These are phyloP conservation scores for Percopsis transmontana DNA, from an alignment of 2,113 vertebrate genomes.

Conservation along the genomic window DNA sequence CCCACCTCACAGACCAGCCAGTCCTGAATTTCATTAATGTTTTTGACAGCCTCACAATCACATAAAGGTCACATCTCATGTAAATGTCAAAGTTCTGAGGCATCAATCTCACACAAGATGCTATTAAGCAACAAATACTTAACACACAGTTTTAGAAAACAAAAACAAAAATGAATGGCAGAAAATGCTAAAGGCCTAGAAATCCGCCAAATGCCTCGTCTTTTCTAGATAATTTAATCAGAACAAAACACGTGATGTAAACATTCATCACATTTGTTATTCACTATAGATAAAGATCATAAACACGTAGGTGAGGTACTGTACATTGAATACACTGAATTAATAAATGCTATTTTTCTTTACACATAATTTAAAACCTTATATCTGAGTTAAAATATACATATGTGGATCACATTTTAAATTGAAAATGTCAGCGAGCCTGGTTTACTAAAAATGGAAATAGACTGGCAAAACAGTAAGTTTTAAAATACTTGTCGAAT, in stretches of 20 bases:
- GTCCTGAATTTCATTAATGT: constrained; percentile 37
- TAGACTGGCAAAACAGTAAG: too few species aligned
- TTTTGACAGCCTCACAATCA: constrained; percentile 50
- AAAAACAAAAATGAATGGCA: constrained; percentile 42
- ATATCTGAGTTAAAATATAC: too few species aligned
- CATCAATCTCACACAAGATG: constrained; percentile 38
- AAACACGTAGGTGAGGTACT: too few species aligned
- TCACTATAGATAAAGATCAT: too few species aligned
- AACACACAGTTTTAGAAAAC: constrained; percentile 32
- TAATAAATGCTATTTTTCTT: too few species aligned
- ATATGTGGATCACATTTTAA: too few species aligned
- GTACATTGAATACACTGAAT: too few species aligned
- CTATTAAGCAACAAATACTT: constrained; percentile 26
- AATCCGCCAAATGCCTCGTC: constrained; percentile 25
- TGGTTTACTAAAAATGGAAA: too few species aligned
- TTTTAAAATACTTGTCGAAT: too few species aligned
- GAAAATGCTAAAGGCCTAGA: constrained; percentile 3
- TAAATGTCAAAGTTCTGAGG: constrained; percentile 44
- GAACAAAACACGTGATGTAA: neutral
- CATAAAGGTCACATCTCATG: constrained; percentile 44
- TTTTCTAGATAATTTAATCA: constrained; percentile 6
- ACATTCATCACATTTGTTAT: neutral
- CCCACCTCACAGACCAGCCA: constrained; percentile 10
- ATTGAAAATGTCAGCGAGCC: too few species aligned
- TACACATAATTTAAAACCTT: too few species aligned